phyloP scores from a whole-genome alignment of 2,888 invertebrate genomes.

The Gonocerus acuteangulatus region DNA sequence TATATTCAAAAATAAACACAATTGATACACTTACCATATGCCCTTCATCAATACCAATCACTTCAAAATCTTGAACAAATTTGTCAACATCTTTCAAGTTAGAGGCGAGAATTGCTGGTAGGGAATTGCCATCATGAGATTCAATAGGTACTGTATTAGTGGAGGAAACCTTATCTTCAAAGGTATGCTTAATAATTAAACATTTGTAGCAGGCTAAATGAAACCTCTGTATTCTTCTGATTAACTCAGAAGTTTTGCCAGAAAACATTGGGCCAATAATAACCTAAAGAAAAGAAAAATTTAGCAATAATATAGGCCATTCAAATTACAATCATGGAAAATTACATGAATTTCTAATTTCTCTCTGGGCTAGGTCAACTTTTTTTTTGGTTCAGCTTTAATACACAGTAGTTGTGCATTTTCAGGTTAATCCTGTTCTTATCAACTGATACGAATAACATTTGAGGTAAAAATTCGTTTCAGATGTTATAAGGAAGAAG shows the following conservation, averaged over 20 bases:
- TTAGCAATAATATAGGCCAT: too few species aligned
- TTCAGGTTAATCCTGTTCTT: too few species aligned
- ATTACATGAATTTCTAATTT: too few species aligned
- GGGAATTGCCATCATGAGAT: slow-evolving; percentile 48
- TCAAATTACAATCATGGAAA: too few species aligned
- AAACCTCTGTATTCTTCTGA: slow-evolving; percentile 49
- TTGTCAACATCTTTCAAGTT: slow-evolving; percentile 39
- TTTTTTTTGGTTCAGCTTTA: too few species aligned
- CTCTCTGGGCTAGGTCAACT: too few species aligned
- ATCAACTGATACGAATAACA: too few species aligned
- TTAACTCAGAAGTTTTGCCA: slow-evolving; percentile 51
- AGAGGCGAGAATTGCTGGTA: slow-evolving; percentile 45
- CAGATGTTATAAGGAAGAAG: too few species aligned
- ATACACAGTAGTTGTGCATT: too few species aligned
- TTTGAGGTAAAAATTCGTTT: too few species aligned
- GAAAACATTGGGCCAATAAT: slow-evolving; percentile 54
- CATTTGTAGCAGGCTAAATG: slow-evolving; percentile 49
- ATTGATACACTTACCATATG: slow-evolving; percentile 51
- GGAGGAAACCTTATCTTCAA: slow-evolving; percentile 42
- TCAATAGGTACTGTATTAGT: slow-evolving; percentile 46
- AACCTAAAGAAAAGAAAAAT: slow-evolving; percentile 42
- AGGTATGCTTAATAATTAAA: slow-evolving; percentile 48
- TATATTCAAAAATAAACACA: too few species aligned
- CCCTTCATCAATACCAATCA: slow-evolving; percentile 54
- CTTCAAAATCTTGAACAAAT: slow-evolving; percentile 42